These are phyloP conservation scores for Zosterops hypoxanthus DNA, from an alignment of 2,113 vertebrate genomes.

Conservation along the genomic window DNA sequence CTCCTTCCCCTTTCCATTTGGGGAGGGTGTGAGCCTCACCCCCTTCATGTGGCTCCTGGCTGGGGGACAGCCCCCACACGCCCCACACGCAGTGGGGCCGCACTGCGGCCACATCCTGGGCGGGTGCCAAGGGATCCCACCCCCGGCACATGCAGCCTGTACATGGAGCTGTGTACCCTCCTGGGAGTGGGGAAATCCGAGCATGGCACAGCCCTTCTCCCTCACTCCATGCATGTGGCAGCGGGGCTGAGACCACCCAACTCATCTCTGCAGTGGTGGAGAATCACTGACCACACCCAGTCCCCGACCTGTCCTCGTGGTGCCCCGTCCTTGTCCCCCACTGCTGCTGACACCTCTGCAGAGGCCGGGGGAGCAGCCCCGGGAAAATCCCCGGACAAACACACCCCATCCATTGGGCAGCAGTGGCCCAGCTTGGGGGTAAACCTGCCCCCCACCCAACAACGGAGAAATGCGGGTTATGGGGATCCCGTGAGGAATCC, in stretches of 20 bases:
- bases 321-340: background rate
- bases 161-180: rapidly evolving
- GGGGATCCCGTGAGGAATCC: background rate
- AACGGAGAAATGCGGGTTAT: background rate
- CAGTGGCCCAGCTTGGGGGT: background rate
- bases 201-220: background rate
- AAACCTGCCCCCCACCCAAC: background rate
- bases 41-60: rapidly evolving
- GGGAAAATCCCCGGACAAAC: background rate
- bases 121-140: background rate
- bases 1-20: background rate
- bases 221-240: background rate
- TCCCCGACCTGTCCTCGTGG: background rate
- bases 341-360: rapidly evolving
- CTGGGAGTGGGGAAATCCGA: background rate
- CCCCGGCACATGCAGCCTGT: rapidly evolving
- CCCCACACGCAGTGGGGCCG: background rate
- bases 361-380: background rate
- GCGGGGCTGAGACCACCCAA: background rate
- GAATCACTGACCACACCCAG: background rate
- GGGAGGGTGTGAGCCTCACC: background rate
- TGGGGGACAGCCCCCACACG: rapidly evolving
- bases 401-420: background rate
- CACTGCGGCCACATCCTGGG: background rate
- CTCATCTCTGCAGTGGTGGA: background rate